Base-by-base conservation (phyloP, 2,113 vertebrate species). In the Catagonus wagneri region DNA sequence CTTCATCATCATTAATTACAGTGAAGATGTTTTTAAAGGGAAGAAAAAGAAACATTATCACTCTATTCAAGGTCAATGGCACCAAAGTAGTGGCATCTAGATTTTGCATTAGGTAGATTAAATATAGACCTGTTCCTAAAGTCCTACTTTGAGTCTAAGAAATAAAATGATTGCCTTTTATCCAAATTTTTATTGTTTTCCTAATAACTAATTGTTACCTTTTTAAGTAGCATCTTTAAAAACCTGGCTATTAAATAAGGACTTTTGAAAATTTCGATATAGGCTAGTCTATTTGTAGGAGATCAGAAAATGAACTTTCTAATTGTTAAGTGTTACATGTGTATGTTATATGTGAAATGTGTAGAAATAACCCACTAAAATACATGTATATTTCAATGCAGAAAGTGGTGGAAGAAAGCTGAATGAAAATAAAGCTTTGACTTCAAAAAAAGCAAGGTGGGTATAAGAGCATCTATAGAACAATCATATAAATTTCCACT, bases 361-460 rank as follows among this genome's bases (percentile, higher is more conserved):
- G 5, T 32, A 84, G 27, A 90, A 95, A 9, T 91, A 85, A 93
- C 58, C 14, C 27, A 66, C 60, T 89, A 71, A 93, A 74, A 87
- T 90, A 23, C 78, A 44, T 98, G 3, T 98, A 27, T 96, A 39
- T 98, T 75, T 97, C 52, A 97, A 78, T 93, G 15, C 83, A 99
- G 99, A 99, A 98, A 99, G 99, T 0, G 99, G 99, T 56, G 99
- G 99, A 39, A 99, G 99, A 81, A 99, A 99, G 94, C 98, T 99
- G 50, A 99, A 99, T 83, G 99, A 99, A 98, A 99, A 99, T 97
- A 99, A 99, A 97, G 98, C 99, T 16, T 88, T 99, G 98, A 99
- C 99, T 16, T 99, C 99, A 32, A 99, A 99, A 98, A 99, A 99
- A 94, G 99, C 99, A 97, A 99, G 99, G 99, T 99, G 76, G 95